Percentiles rank a stretch among this genome's conserved stretches.
Conservation (phyloP, 2,113 vertebrate genomes). For the Cisticola juncidis region DNA sequence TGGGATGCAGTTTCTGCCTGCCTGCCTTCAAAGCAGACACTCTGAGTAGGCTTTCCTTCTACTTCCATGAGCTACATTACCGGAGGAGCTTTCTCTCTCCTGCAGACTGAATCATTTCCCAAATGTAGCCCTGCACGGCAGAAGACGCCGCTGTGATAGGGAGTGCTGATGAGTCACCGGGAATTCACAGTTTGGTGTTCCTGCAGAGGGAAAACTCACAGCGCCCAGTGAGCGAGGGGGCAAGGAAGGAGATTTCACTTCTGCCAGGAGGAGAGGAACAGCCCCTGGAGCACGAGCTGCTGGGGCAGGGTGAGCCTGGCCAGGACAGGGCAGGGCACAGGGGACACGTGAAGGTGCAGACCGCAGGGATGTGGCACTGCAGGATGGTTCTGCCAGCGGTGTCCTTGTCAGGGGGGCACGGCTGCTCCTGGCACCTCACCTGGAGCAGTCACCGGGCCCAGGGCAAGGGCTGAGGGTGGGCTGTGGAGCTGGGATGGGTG, state of each 20-base stretch:
- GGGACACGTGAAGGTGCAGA: rapidly evolving
- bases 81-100: constrained; percentile 38
- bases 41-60: not conserved
- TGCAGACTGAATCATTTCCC: constrained; percentile 67
- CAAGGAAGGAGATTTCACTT: not conserved
- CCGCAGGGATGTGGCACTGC: rapidly evolving
- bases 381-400: rapidly evolving
- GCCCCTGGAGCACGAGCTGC: not conserved
- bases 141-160: constrained; percentile 43
- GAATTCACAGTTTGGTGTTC: constrained; percentile 57
- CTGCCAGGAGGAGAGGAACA: not conserved
- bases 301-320: not conserved
- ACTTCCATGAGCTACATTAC: constrained; percentile 23
- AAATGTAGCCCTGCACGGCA: constrained; percentile 56
- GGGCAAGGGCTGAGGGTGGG: not conserved
- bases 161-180: constrained; percentile 66
- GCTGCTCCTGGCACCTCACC: not conserved
- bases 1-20: not conserved
- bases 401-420: not conserved
- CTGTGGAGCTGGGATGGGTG: not conserved
- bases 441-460: rapidly evolving
- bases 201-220: constrained; percentile 40
- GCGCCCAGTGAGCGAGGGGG: not conserved
- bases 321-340: rapidly evolving
- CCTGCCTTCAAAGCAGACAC: not conserved